These are phyloP conservation scores for Pogonomyrmex barbatus DNA, from an alignment of 1,140 invertebrate species.

Conservation along the genomic window DNA sequence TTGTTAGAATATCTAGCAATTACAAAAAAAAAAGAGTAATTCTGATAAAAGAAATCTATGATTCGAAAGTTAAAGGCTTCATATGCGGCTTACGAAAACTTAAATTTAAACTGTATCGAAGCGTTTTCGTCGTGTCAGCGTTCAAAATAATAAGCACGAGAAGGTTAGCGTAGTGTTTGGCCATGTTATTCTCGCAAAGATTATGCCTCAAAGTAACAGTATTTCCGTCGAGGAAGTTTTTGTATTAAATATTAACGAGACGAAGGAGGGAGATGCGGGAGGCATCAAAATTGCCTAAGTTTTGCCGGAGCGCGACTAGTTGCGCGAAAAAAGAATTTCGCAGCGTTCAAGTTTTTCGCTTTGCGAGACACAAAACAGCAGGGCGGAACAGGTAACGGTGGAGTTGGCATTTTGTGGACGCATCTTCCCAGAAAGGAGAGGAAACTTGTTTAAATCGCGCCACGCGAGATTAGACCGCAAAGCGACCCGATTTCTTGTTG, in stretches of 20 bases:
- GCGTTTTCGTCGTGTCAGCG: background rate
- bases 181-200: background rate
- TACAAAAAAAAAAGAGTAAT: no score
- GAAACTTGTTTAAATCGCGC: constrained; percentile 53
- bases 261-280: background rate
- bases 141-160: constrained; percentile 1
- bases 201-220: constrained; percentile 7
- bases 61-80: background rate
- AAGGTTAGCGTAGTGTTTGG: constrained; percentile 1
- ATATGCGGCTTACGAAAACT: background rate
- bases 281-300: constrained; percentile 49
- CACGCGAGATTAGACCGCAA: constrained; percentile 52
- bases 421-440: constrained; percentile 27
- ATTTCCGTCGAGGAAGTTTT: constrained; percentile 46
- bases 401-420: constrained; percentile 22
- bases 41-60: background rate
- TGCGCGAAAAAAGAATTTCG: constrained; percentile 30
- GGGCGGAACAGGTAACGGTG: constrained; percentile 5
- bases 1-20: background rate
- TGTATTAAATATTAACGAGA: constrained; percentile 42
- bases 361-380: background rate
- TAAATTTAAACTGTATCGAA: background rate
- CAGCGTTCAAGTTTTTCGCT: constrained; percentile 17
- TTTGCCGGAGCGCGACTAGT: constrained; percentile 4
- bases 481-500: constrained; percentile 35